Conservation (phyloP, 2,113 vertebrate genomes). For the Buteo buteo region DNA sequence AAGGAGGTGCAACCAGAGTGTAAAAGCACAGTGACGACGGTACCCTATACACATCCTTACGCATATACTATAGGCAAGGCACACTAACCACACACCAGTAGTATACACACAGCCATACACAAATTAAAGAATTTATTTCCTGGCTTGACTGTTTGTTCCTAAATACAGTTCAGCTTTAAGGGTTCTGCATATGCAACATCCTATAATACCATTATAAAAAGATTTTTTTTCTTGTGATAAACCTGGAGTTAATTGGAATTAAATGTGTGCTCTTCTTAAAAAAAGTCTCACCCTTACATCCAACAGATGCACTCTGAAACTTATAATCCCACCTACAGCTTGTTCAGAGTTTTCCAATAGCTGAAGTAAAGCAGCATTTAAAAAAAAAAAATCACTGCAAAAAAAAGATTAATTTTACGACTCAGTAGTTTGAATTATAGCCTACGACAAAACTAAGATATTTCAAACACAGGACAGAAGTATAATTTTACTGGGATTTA, state of each 20-base stretch:
- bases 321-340: neutral
- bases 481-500: neutral
- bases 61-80: rapidly evolving
- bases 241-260: neutral
- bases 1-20: neutral
- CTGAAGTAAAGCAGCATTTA: constrained; percentile 31
- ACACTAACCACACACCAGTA: neutral
- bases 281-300: neutral
- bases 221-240: neutral
- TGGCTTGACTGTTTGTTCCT: neutral
- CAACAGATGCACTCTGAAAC: neutral
- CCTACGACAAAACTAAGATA: constrained; percentile 34
- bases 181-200: neutral
- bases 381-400: neutral
- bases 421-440: constrained; percentile 66
- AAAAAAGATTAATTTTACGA: constrained; percentile 56
- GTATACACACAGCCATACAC: neutral
- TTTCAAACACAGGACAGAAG: constrained; percentile 39
- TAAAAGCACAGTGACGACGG: rapidly evolving
- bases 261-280: neutral
- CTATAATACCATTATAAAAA: neutral
- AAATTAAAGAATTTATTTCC: neutral
- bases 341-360: constrained; percentile 44
- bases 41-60: neutral
- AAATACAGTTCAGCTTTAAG: neutral